Evolutionary conservation across 2,113 vertebrate species (phyloP).

Genomic region (Ia io): DNA sequence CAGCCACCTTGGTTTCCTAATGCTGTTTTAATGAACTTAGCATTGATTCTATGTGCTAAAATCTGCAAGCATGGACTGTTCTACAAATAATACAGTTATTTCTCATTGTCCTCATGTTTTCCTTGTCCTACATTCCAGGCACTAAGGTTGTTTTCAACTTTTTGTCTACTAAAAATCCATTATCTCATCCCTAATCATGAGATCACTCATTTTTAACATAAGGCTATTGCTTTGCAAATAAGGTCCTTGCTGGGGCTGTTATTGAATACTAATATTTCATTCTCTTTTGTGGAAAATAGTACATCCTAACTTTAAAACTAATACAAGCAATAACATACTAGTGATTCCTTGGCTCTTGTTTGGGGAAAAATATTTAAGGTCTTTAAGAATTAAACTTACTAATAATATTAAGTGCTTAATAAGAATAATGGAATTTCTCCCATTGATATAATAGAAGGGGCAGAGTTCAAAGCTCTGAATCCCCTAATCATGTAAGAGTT

Average conservation of each 20-base stretch:
- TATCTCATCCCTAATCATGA: constrained; percentile 15
- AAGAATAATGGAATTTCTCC: not conserved
- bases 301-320: constrained; percentile 31
- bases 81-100: constrained; percentile 25
- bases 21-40: constrained; percentile 58
- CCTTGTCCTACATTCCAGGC: not conserved
- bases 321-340: not conserved
- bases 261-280: not conserved
- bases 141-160: not conserved
- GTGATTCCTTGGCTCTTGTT: not conserved
- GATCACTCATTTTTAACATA: constrained; percentile 9
- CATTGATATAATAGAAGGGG: not conserved
- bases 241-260: constrained; percentile 21
- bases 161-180: constrained; percentile 42
- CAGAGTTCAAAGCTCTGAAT: not conserved
- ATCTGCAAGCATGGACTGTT: constrained; percentile 10
- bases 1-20: constrained; percentile 3
- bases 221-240: constrained; percentile 31
- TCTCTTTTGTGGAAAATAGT: constrained; percentile 38
- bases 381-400: constrained; percentile 16
- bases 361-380: not conserved
- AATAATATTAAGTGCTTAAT: not conserved
- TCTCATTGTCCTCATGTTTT: not conserved
- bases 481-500: not conserved
- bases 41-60: constrained; percentile 37